Conservation (phyloP, 1,140 invertebrate species). For the Drosophila grimshawi region DNA sequence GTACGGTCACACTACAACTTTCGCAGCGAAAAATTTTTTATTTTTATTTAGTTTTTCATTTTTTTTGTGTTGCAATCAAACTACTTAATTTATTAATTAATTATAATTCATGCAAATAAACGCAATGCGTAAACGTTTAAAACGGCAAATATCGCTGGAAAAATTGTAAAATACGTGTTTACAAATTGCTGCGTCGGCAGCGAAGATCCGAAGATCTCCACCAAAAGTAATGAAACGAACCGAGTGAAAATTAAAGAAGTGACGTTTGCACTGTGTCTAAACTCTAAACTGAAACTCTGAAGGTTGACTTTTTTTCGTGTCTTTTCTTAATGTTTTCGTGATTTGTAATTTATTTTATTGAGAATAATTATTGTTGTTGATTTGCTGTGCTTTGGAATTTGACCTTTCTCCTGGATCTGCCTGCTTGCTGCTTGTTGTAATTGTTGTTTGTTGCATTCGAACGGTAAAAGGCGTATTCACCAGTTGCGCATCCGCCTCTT, state of each 20-base stretch:
- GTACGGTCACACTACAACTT: slow-evolving; percentile 40
- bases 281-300: slow-evolving; percentile 32
- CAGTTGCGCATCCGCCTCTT: slow-evolving; percentile 49
- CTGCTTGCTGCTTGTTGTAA: slow-evolving; percentile 31
- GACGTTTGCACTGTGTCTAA: slow-evolving; percentile 61
- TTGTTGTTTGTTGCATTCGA: slow-evolving; percentile 38
- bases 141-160: neutral
- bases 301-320: slow-evolving; percentile 34
- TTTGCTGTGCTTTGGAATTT: slow-evolving; percentile 38
- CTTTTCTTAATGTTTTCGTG: slow-evolving; percentile 46
- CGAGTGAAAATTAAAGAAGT: slow-evolving; percentile 60
- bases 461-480: slow-evolving; percentile 40
- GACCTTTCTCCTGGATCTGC: slow-evolving; percentile 43
- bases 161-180: slow-evolving; percentile 7
- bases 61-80: slow-evolving; percentile 26
- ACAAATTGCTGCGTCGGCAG: slow-evolving; percentile 18
- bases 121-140: slow-evolving; percentile 15
- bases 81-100: slow-evolving; percentile 23
- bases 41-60: slow-evolving; percentile 48
- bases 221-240: slow-evolving; percentile 49
- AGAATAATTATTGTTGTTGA: slow-evolving; percentile 22
- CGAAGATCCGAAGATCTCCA: slow-evolving; percentile 43
- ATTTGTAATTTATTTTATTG: slow-evolving; percentile 45
- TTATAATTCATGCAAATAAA: slow-evolving; percentile 3
- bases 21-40: slow-evolving; percentile 45